A percentile compares a stretch with the other conserved stretches of the same genome.
These are phyloP conservation scores for Myxocyprinus asiaticus DNA, from an alignment of 2,113 vertebrate species.

Conservation along the genomic window DNA sequence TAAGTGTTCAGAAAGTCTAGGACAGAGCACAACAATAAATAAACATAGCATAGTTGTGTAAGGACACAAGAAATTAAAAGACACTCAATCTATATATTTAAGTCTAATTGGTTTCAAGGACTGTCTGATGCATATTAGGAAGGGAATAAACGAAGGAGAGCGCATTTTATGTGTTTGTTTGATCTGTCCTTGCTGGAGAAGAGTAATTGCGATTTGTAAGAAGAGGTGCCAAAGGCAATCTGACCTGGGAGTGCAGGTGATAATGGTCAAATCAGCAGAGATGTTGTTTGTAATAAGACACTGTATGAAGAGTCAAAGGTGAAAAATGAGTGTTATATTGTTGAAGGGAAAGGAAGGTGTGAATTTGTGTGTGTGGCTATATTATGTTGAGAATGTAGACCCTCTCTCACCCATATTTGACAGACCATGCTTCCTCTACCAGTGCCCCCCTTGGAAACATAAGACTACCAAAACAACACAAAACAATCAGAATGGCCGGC, in stretches of 20 bases:
- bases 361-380: background rate
- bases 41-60: too few relatives aligned
- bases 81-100: too few relatives aligned
- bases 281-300: constrained; percentile 69
- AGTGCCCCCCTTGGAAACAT: constrained; percentile 26
- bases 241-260: constrained; percentile 66
- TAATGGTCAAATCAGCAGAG: constrained; percentile 71
- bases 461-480: constrained; percentile 43
- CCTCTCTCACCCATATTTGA: constrained; percentile 34
- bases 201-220: constrained; percentile 51
- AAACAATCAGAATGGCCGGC: constrained; percentile 49
- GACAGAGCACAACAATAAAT: too few relatives aligned
- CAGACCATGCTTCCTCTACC: constrained; percentile 44
- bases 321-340: constrained; percentile 75
- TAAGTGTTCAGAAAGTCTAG: too few relatives aligned
- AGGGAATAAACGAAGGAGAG: background rate
- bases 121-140: background rate
- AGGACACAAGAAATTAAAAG: too few relatives aligned
- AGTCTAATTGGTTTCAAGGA: too few relatives aligned
- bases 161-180: constrained; percentile 4
- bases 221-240: constrained; percentile 68
- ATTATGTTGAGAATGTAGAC: constrained; percentile 53
- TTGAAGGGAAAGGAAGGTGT: constrained; percentile 53
- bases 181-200: constrained; percentile 35
- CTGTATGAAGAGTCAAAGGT: constrained; percentile 72